Percentiles rank a stretch among this genome's conserved stretches.
These are phyloP conservation scores for Amblyopsis rosae DNA, from an alignment of 2,113 vertebrate species.

Conservation along the genomic window DNA sequence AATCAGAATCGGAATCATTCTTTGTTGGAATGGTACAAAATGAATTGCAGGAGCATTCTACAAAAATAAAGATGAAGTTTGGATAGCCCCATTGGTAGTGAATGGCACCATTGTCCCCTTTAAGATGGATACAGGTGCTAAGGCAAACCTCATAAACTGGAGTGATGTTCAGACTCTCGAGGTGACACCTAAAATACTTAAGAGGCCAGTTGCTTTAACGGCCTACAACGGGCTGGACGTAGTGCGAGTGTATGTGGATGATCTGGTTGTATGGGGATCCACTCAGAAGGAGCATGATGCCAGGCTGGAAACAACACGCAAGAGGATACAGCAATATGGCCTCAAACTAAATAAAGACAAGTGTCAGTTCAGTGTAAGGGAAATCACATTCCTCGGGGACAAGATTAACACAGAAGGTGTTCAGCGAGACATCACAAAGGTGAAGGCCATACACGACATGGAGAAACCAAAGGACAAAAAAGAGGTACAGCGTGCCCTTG, in stretches of 20 bases:
- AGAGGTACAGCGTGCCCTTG: not conserved
- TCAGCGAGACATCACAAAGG: not conserved
- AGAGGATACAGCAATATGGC: not conserved
- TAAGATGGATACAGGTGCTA: no score
- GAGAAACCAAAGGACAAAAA: not conserved
- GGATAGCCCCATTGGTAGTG: no score
- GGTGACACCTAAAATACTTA: no score
- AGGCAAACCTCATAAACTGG: no score
- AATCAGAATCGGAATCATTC: no score
- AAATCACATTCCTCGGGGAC: not conserved
- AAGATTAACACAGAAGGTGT: not conserved
- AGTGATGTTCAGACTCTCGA: no score
- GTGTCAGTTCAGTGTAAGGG: not conserved
- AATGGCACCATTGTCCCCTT: no score
- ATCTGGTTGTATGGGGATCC: not conserved
- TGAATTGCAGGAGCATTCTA: no score
- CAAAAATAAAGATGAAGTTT: no score
- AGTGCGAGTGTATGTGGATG: not conserved
- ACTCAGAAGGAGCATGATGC: not conserved
- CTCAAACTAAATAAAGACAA: not conserved
- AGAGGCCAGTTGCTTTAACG: no score
- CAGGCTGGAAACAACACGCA: not conserved
- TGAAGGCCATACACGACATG: conserved; percentile 1
- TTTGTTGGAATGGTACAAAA: no score
- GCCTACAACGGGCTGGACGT: not conserved